Evolutionary conservation across 2,797 vertebrate genomes (phyloP).

Genomic region (Calcarius lapponicus): DNA sequence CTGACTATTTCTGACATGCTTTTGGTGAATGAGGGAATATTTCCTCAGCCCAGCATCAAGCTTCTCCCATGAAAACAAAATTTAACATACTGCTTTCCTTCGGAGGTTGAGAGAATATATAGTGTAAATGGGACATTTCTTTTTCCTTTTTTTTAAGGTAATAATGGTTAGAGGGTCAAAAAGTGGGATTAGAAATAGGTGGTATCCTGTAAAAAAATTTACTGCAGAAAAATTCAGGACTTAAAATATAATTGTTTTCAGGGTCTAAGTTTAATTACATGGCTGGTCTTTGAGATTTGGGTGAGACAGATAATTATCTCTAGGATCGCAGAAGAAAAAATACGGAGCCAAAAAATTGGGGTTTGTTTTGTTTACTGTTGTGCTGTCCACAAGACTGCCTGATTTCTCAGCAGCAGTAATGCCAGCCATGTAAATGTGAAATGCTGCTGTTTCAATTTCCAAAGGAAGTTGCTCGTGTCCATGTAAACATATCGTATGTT

Average conservation of each 20-base stretch:
- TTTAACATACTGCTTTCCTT: background rate
- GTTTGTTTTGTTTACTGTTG: background rate
- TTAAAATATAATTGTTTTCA: background rate
- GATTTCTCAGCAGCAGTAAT: background rate
- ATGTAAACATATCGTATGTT: slow-evolving; percentile 9
- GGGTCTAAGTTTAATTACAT: background rate
- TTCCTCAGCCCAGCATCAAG: background rate
- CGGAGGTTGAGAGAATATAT: background rate
- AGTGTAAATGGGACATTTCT: background rate
- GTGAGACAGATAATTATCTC: background rate
- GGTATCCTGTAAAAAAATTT: background rate
- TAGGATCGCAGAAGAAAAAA: background rate
- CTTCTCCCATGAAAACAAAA: background rate
- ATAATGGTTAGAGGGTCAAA: background rate
- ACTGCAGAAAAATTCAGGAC: background rate
- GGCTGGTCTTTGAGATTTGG: background rate
- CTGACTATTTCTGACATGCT: background rate
- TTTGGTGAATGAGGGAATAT: background rate
- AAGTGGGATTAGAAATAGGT: background rate
- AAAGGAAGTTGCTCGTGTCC: background rate
- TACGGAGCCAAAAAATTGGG: background rate
- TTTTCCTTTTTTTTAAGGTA: background rate
- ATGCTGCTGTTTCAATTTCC: background rate
- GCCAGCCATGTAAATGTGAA: background rate
- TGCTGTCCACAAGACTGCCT: background rate